Base-by-base conservation (phyloP, 2,113 vertebrate genomes). In the Ramphastos sulfuratus region DNA sequence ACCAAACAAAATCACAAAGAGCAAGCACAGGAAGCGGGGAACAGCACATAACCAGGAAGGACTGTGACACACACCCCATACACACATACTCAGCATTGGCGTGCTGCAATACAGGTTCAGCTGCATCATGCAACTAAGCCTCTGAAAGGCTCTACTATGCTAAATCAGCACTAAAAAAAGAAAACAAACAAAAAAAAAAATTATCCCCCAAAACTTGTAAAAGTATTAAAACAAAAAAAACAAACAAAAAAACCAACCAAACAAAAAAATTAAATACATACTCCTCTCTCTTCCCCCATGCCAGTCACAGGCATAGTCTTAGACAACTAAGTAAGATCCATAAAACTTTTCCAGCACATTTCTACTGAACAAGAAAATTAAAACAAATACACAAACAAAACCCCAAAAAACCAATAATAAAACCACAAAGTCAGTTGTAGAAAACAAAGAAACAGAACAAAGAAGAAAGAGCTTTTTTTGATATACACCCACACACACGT, bases 391-490 rank as follows among this genome's bases (percentile, higher is more conserved):
- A 19, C 46, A 50, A 48, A 48, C 46, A 73, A 85, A 74, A 67
- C 3, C 69, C 12, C 30, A 73, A 16, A 55, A 94, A 82, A 8
- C 65, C 18, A 69, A 59, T 5, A 80, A 24, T 72, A 85, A 89
- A 94, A 67, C 61, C 48, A 85, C 39, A 82, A 55, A 71, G 19
- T 31, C 30, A 55, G 24, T 17, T 77, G 21, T 13, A 81, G 58
- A 90, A 65, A 15, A 52, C 50, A 81, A 46, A 39, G 28, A 76
- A 15, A 81, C 39, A 89, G 84, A 74, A 71, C 61, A 92, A 93
- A 82, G 79, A 94, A 84, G 50, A 92, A 65, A 76, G 81, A 81
- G 30, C 2, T 70, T 89, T 95, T 95, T 94, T 73, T 91, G 44
- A 58, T 58, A 79, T n/a, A 87, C 35, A 50, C 76, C 73, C 46